Evolutionary conservation across 2,797 vertebrate species (phyloP).

Genomic region (Gorsachius magnificus): DNA sequence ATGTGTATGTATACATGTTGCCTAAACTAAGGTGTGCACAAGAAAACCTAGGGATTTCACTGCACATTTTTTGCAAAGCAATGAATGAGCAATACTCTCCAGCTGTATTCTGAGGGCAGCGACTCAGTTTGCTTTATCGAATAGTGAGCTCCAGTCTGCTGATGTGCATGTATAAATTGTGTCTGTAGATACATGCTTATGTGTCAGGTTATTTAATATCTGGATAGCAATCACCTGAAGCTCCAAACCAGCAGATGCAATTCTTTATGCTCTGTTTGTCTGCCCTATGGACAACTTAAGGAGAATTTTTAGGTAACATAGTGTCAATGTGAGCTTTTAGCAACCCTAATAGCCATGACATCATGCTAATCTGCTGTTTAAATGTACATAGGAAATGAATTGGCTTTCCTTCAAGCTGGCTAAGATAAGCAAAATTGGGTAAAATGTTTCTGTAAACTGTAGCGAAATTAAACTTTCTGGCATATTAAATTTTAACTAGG

Average conservation of each 20-base stretch:
- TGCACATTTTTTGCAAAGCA: neutral
- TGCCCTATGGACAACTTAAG: neutral
- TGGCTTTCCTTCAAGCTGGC: neutral
- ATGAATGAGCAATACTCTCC: neutral
- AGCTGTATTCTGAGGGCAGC: neutral
- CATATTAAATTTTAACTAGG: neutral
- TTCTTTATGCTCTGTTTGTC: neutral
- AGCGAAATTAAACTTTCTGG: neutral
- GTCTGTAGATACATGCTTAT: neutral
- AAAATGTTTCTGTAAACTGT: neutral
- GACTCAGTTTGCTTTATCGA: neutral
- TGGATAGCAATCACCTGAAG: neutral
- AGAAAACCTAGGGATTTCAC: neutral
- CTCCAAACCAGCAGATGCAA: neutral
- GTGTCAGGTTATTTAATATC: neutral
- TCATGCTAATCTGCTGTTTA: neutral
- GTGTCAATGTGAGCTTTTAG: neutral
- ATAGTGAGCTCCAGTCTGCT: neutral
- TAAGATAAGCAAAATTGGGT: neutral
- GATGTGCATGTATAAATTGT: neutral
- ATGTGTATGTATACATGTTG: neutral
- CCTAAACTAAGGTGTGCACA: neutral
- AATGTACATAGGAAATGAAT: neutral
- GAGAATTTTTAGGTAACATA: neutral
- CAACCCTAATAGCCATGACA: neutral